Evolutionary conservation across 2,113 vertebrate species (phyloP).

Genomic region (Reinhardtius hippoglossoides): DNA sequence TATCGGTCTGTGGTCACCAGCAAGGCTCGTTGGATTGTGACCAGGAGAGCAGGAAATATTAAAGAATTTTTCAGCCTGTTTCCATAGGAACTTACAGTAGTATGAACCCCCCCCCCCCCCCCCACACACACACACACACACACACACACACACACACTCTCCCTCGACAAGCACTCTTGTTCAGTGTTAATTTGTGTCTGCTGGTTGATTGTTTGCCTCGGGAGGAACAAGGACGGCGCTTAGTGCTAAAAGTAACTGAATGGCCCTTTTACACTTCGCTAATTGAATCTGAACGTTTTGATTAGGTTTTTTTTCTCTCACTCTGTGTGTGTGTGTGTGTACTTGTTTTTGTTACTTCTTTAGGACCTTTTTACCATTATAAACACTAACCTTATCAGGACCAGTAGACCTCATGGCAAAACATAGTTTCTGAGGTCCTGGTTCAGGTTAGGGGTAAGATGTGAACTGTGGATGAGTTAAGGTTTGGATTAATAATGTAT

Average conservation of each 20-base stretch:
- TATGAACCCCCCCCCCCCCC: too few species aligned
- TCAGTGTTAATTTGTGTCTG: conserved; percentile 73
- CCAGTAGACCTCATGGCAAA: too few species aligned
- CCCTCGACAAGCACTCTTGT: conserved; percentile 57
- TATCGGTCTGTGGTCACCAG: conserved; percentile 33
- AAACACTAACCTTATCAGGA: neutral
- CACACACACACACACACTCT: neutral
- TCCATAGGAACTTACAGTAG: too few species aligned
- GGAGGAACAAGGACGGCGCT: conserved; percentile 47
- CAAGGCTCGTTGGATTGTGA: neutral
- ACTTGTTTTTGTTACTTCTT: neutral
- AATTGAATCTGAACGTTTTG: conserved; percentile 70
- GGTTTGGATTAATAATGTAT: too few species aligned
- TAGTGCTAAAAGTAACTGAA: conserved; percentile 65
- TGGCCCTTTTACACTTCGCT: conserved; percentile 71
- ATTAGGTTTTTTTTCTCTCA: conserved; percentile 27
- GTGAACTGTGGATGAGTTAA: too few species aligned
- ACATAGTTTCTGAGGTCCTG: neutral
- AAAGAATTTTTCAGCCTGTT: neutral
- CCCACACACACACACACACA: neutral
- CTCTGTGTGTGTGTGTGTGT: neutral
- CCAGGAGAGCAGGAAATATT: neutral
- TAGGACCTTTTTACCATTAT: neutral
- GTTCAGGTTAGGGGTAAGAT: too few species aligned
- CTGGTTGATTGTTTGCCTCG: conserved; percentile 73